Conservation (phyloP, 2,888 invertebrate genomes). For the Synanthedon formicaeformis region DNA sequence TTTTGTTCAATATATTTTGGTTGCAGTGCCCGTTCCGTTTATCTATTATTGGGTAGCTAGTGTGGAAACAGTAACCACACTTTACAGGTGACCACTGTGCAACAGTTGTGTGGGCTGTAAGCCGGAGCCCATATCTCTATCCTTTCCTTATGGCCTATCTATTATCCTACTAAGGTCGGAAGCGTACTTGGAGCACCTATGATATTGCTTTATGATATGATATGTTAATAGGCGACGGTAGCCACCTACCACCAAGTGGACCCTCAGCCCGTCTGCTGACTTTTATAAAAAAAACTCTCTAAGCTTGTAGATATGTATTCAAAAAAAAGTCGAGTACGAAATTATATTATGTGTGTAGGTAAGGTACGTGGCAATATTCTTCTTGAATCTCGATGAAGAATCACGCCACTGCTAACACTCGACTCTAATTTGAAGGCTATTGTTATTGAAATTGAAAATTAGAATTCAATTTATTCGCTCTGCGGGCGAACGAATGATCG, state of each 20-base stretch:
- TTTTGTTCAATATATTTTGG: too few species aligned
- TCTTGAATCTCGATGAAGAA: slow-evolving; percentile 5
- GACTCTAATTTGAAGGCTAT: slow-evolving; percentile 20
- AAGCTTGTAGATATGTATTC: background rate
- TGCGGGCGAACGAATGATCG: slow-evolving; percentile 31
- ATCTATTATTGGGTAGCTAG: too few species aligned
- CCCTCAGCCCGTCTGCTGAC: background rate
- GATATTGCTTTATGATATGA: too few species aligned
- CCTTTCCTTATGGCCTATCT: too few species aligned
- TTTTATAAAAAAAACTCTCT: background rate
- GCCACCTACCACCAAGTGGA: background rate
- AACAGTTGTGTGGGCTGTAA: too few species aligned
- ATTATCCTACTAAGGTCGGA: too few species aligned
- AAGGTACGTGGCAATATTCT: slow-evolving; percentile 5
- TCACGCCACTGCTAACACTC: slow-evolving; percentile 7
- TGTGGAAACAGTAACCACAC: too few species aligned
- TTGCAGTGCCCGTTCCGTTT: too few species aligned
- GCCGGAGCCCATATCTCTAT: too few species aligned
- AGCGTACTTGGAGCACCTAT: too few species aligned
- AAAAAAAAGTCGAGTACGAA: background rate
- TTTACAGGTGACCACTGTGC: too few species aligned
- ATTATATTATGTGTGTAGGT: background rate
- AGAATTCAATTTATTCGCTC: slow-evolving; percentile 47
- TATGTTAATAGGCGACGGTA: background rate
- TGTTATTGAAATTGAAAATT: slow-evolving; percentile 54